phyloP scores from a whole-genome alignment of 1,140 invertebrate species.

The Caenorhabditis briggsae region DNA sequence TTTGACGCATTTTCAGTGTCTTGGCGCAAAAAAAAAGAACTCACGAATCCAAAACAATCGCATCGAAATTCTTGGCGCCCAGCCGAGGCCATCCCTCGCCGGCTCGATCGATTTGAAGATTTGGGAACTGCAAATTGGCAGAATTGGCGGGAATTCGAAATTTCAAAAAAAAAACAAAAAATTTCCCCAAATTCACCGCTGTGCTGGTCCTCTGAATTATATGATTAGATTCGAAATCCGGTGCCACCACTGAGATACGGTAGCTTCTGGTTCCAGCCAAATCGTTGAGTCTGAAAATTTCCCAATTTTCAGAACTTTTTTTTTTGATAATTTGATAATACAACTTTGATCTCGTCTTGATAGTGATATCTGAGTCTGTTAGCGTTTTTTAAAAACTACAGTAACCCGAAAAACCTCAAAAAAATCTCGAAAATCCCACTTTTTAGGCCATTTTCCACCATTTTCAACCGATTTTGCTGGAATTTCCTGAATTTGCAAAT shows the following conservation, averaged over 20 bases:
- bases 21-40: not conserved
- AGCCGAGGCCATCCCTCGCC: conserved; percentile 12
- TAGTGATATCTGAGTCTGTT: no score
- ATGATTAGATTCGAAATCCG: conserved; percentile 41
- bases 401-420: no score
- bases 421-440: no score
- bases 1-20: no score
- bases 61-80: conserved; percentile 16
- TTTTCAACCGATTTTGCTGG: not conserved
- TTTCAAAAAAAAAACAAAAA: not conserved
- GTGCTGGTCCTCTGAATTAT: not conserved
- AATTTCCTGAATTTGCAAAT: not conserved
- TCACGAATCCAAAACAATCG: conserved; percentile 1
- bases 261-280: not conserved
- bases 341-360: no score
- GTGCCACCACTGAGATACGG: conserved; percentile 15
- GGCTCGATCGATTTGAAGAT: conserved; percentile 33
- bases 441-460: no score
- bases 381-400: no score
- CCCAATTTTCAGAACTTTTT: no score
- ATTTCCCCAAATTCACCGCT: not conserved
- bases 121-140: not conserved
- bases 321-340: no score
- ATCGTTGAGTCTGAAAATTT: conserved; percentile 30
- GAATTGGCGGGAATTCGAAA: not conserved